Evolutionary conservation across 2,888 invertebrate species (phyloP), one percentile per base, ranked within the genome.

Genomic region (Scaeva pyrastri): DNA sequence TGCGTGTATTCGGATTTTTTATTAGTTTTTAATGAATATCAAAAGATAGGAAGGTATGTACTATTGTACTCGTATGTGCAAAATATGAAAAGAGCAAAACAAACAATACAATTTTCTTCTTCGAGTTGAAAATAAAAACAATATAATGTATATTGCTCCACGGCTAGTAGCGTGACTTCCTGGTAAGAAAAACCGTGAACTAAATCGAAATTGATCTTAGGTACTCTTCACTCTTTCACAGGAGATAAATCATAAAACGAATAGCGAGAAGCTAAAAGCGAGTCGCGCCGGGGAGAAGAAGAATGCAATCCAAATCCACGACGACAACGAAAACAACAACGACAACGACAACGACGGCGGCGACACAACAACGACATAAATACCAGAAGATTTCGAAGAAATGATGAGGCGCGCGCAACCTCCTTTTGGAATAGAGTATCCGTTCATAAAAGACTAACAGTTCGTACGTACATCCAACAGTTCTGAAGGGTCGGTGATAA

Each of bases 1-100:
- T 68, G 26, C 66, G n/a, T 50, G 41, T 39, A 26, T 64, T 64
- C 26, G 64, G 75, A 26, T 52, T 66, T 80, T 79, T 80, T 80
- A 84, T 75, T 75, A 66, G 43, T 71, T 84, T 84, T 75, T 84
- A 80, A 84, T 84, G 23, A 60, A 74, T 70, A n/a, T n/a, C n/a
- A n/a, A n/a, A n/a, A n/a, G n/a, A n/a, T n/a, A n/a, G n/a, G n/a
- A n/a, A 31, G 31, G 31, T 31, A 7, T 31, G 8, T 31, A 31
- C 31, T 31, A 31, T 8, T 31, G 8, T 31, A 31, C 31, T 5
- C 5, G 31, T n/a, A 64, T 75, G 71, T 56, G 71, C 80, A 71
- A 68, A 68, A 23, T 60, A 62, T 72, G 70, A 81, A 41, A 43
- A 68, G 12, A 77, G 60, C 62, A 73, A 85, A 81, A 81, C 75